A percentile compares a stretch with the other conserved stretches of the same genome.
These are phyloP conservation scores for Magallana nippona DNA, from an alignment of 2,888 invertebrate species.

Conservation along the genomic window DNA sequence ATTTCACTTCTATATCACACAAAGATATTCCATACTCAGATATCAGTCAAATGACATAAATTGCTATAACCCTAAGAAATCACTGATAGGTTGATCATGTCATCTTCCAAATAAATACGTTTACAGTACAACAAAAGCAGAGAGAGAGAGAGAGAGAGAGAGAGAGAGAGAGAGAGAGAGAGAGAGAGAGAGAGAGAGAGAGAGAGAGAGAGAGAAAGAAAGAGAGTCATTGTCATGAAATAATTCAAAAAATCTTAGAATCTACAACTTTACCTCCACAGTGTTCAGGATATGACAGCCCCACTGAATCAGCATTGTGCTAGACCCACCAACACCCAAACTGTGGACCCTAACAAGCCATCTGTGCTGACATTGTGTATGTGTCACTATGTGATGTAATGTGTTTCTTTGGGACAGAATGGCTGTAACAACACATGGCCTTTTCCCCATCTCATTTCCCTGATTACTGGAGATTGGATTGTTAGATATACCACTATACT, in stretches of 20 bases:
- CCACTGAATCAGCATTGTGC: background rate
- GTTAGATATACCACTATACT: background rate
- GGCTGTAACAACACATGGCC: background rate
- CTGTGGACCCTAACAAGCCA: background rate
- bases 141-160: no score
- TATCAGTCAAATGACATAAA: no score
- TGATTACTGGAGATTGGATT: constrained; percentile 4
- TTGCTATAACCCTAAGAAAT: no score
- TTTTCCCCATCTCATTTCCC: background rate
- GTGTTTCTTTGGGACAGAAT: constrained; percentile 5
- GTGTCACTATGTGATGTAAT: constrained; percentile 9
- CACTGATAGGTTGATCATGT: no score
- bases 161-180: no score
- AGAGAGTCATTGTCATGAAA: background rate
- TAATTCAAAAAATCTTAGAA: background rate
- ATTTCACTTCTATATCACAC: no score
- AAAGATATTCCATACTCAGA: no score
- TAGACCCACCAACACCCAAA: background rate
- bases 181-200: no score
- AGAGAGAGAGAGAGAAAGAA: no score
- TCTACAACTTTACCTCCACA: constrained; percentile 8
- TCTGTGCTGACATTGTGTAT: background rate
- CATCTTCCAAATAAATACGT: no score
- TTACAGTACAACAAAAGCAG: no score
- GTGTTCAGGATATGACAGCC: background rate